A percentile compares a stretch with the other conserved stretches of the same genome.
Conservation (phyloP, 2,113 vertebrate species). For the Varanus komodoensis region DNA sequence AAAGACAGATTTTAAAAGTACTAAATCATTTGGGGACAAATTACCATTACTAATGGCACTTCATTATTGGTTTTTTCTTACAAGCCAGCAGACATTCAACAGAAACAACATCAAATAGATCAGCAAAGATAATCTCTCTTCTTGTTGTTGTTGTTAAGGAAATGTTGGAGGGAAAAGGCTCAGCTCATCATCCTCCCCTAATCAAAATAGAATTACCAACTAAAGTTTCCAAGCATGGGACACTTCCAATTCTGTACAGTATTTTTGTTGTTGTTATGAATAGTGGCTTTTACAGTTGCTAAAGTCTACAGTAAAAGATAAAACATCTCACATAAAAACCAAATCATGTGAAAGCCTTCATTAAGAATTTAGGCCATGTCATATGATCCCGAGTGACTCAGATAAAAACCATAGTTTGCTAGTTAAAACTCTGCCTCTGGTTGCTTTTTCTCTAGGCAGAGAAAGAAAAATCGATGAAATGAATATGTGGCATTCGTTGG, state of each 20-base stretch:
- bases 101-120: not conserved
- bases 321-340: conserved; percentile 10
- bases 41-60: not conserved
- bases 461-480: not conserved
- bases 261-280: conserved; percentile 18
- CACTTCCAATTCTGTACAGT: not conserved
- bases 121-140: not conserved
- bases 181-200: not conserved
- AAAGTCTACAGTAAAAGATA: not conserved
- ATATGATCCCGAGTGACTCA: conserved; percentile 20
- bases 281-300: conserved; percentile 29
- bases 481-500: not conserved
- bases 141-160: not conserved
- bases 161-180: conserved; percentile 20
- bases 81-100: not conserved
- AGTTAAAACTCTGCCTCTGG: not conserved
- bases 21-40: not conserved
- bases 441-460: not conserved
- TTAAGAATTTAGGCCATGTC: not conserved
- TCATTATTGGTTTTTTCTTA: not conserved
- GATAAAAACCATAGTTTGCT: not conserved
- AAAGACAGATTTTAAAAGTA: not conserved
- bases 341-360: conserved; percentile 14
- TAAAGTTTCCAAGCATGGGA: conserved; percentile 27
- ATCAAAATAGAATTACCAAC: conserved; percentile 15